Evolutionary conservation across 2,113 vertebrate species (phyloP).

Genomic region (Spea multiplicata): DNA sequence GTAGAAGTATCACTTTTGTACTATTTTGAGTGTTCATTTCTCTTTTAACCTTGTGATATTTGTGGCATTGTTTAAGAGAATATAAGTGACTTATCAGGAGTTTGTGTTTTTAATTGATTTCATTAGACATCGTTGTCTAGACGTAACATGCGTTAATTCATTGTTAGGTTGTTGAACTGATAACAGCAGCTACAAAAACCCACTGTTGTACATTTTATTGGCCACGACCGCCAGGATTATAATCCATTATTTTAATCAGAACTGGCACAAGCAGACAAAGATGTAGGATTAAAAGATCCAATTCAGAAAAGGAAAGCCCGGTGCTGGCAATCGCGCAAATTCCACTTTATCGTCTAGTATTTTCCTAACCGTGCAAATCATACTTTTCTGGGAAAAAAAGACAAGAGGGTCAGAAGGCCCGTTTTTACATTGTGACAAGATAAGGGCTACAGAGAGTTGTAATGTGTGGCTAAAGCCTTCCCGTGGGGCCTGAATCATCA

Average conservation of each 20-base stretch:
- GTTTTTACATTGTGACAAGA: neutral
- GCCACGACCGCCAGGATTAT: conserved; percentile 1
- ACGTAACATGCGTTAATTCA: no score
- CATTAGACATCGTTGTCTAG: no score
- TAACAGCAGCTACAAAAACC: no score
- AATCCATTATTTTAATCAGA: conserved; percentile 17
- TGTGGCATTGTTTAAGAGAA: no score
- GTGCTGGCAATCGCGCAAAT: conserved; percentile 30
- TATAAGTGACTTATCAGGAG: no score
- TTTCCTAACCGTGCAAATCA: conserved; percentile 26
- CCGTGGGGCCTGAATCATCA: conserved; percentile 21
- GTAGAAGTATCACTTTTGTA: no score
- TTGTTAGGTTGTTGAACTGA: no score
- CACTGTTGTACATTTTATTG: neutral
- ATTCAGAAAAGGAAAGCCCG: neutral
- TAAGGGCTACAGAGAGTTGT: conserved; percentile 6
- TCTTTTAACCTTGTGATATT: no score
- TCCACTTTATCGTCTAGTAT: conserved; percentile 26
- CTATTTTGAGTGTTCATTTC: no score
- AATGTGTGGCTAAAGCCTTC: neutral
- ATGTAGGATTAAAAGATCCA: conserved; percentile 18
- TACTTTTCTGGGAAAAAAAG: conserved; percentile 22
- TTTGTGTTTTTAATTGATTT: no score
- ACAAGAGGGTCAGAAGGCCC: conserved; percentile 13
- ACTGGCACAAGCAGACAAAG: conserved; percentile 7